Conservation (phyloP, 2,888 invertebrate species). For the Furcula furcula region DNA sequence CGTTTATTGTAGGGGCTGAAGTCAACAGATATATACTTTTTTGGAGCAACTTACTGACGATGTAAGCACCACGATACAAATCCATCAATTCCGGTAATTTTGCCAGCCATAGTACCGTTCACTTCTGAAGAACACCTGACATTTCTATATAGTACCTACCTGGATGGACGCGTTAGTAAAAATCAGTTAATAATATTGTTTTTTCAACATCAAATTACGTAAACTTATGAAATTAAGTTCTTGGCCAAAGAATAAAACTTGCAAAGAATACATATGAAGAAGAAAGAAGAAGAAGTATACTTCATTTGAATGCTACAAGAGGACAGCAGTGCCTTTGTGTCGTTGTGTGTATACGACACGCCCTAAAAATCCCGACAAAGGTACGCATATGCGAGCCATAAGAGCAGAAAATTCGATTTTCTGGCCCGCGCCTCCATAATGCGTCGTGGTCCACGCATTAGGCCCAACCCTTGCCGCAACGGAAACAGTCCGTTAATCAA, state of each 20-base stretch:
- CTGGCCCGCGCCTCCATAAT: constrained; percentile 65
- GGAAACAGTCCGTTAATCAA: constrained; percentile 70
- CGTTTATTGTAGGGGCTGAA: too few species aligned
- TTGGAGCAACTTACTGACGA: too few species aligned
- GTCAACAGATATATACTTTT: too few species aligned
- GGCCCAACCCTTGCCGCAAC: constrained; percentile 62
- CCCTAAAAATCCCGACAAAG: constrained; percentile 61
- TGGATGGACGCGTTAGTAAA: too few species aligned
- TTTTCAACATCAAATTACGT: neutral
- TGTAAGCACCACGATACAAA: too few species aligned
- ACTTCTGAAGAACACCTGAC: too few species aligned
- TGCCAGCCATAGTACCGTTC: too few species aligned
- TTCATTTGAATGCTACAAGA: too few species aligned
- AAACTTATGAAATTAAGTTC: neutral
- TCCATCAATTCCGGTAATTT: too few species aligned
- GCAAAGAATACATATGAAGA: neutral
- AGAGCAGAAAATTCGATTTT: constrained; percentile 77
- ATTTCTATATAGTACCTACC: too few species aligned
- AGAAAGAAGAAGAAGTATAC: neutral
- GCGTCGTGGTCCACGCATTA: constrained; percentile 53
- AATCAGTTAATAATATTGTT: too few species aligned
- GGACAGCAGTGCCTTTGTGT: too few species aligned
- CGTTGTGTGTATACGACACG: constrained; percentile 57
- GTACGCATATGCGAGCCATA: constrained; percentile 47
- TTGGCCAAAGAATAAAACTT: neutral